Evolutionary conservation across 2,797 vertebrate species (phyloP).

Genomic region (Channallabes apus): DNA sequence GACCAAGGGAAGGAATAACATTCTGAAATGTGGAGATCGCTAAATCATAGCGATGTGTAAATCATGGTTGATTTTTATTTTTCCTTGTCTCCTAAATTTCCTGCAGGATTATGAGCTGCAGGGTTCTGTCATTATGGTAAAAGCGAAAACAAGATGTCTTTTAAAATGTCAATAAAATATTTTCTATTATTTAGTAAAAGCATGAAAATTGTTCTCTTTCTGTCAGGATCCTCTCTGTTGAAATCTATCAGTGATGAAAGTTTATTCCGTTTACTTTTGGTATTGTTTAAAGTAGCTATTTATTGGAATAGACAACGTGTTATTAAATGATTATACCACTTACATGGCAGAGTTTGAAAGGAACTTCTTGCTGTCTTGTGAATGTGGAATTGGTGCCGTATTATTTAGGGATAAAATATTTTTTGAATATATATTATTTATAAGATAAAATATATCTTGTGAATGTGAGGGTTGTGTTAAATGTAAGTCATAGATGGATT

Average conservation of each 20-base stretch:
- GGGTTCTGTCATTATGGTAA: constrained; percentile 48
- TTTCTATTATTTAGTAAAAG: constrained; percentile 51
- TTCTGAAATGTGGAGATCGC: constrained; percentile 20
- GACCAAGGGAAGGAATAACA: not conserved
- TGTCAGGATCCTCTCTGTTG: not conserved
- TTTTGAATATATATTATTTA: too few species aligned
- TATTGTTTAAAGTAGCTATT: not conserved
- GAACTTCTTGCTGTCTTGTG: not conserved
- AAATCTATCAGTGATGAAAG: not conserved
- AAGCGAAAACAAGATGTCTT: constrained; percentile 41
- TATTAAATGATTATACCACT: not conserved
- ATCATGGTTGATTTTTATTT: constrained; percentile 50
- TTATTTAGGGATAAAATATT: too few species aligned
- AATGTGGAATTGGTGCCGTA: not conserved
- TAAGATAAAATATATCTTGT: too few species aligned
- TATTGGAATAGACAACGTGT: not conserved
- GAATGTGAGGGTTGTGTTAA: not conserved
- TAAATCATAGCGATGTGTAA: constrained; percentile 26
- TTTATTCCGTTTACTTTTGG: not conserved
- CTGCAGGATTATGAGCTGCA: constrained; percentile 46
- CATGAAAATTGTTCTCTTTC: constrained; percentile 6
- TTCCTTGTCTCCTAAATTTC: constrained; percentile 44
- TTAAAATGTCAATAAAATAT: constrained; percentile 59
- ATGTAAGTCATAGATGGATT: too few species aligned
- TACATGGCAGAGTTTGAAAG: not conserved